Evolutionary conservation across 2,113 vertebrate genomes (phyloP).

Genomic region (Leptodactylus fuscus): DNA sequence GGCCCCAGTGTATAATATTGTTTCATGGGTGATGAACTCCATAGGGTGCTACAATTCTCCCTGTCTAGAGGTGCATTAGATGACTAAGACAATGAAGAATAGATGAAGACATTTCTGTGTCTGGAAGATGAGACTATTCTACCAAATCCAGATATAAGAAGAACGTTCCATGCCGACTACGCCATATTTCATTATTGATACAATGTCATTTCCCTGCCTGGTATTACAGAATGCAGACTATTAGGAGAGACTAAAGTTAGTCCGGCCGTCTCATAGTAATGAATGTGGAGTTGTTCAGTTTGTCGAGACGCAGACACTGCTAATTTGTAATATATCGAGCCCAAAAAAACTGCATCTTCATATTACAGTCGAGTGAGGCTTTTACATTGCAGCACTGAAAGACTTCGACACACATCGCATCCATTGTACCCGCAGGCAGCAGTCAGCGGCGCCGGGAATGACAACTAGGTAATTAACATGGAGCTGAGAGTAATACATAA

Average conservation of each 20-base stretch:
- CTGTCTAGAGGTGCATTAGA: too few relatives aligned
- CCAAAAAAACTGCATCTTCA: not conserved
- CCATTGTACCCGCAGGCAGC: slow-evolving; percentile 16
- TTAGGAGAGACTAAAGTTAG: not conserved
- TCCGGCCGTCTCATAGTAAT: not conserved
- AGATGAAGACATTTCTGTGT: too few relatives aligned
- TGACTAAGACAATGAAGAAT: too few relatives aligned
- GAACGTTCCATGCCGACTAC: too few relatives aligned
- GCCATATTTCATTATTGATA: too few relatives aligned
- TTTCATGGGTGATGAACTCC: too few relatives aligned
- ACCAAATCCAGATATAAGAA: too few relatives aligned
- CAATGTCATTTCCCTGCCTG: not conserved
- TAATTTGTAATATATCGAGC: not conserved
- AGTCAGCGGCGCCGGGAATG: not conserved
- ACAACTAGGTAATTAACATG: slow-evolving; percentile 30
- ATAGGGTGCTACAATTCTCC: too few relatives aligned
- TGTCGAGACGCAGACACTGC: not conserved
- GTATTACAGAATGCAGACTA: not conserved
- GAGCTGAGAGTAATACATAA: slow-evolving; percentile 21
- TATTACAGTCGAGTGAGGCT: slow-evolving; percentile 7
- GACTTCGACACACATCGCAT: not conserved
- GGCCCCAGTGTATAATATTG: too few relatives aligned
- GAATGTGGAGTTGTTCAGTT: not conserved
- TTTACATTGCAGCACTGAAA: slow-evolving; percentile 7
- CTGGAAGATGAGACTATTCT: too few relatives aligned